A percentile compares a stretch with the other conserved stretches of the same genome.
These are phyloP conservation scores for Laupala kohalensis DNA, from an alignment of 1,140 invertebrate species.

Conservation along the genomic window DNA sequence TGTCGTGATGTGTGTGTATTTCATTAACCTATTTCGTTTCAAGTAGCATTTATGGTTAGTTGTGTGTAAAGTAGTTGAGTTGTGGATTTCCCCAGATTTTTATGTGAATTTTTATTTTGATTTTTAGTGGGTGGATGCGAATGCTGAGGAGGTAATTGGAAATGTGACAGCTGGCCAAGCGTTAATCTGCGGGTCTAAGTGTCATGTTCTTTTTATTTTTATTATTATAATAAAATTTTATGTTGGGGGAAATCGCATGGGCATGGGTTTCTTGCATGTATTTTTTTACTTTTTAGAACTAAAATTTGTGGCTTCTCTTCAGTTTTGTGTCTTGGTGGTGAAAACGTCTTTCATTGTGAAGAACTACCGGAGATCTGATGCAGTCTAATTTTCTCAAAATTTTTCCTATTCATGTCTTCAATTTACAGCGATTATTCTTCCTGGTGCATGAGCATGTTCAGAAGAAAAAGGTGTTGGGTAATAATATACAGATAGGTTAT, in stretches of 20 bases:
- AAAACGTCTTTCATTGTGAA: background rate
- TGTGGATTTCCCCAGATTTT: conserved; percentile 8
- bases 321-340: background rate
- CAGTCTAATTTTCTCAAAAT: no score
- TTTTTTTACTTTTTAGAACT: background rate
- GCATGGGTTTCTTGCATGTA: background rate
- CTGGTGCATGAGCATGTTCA: no score
- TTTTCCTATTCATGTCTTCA: background rate
- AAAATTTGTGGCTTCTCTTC: background rate
- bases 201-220: conserved; percentile 18
- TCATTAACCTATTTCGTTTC: no score
- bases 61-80: conserved; percentile 2
- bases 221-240: no score
- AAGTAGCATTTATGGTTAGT: background rate
- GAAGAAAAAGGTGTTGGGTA: no score
- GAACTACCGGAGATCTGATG: no score
- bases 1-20: no score
- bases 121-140: conserved; percentile 47
- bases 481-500: no score
- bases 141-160: conserved; percentile 44
- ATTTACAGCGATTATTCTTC: background rate
- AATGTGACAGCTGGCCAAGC: conserved; percentile 18
- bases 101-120: conserved; percentile 28
- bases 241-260: conserved; percentile 2
- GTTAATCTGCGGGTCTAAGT: conserved; percentile 14